Evolutionary conservation across 2,113 vertebrate species (phyloP), one percentile per base, ranked within the genome.

Genomic region (Oophaga pumilio): DNA sequence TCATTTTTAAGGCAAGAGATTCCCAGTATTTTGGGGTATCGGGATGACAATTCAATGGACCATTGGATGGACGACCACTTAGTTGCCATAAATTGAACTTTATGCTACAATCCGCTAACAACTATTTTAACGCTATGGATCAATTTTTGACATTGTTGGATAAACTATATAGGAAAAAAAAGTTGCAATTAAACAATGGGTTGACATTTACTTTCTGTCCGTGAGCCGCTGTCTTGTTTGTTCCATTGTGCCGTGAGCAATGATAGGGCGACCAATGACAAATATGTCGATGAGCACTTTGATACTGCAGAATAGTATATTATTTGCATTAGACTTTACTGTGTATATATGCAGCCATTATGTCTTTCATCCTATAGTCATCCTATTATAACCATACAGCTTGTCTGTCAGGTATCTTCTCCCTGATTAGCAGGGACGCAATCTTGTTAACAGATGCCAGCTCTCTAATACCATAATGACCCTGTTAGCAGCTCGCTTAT

Each of bases 391-490:
- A 74, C 20, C 73, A 56, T 71, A 78, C 77, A 20, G 24, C 83
- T 69, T 87, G 78, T 81, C 78, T 81, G 85, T 73, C 77, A 59
- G 53, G 62, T 87, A 57, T 87, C 85, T 50, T 78, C 64, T 60
- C 66, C 77, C 77, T 28, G 78, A 87, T 87, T 87, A 87, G 28
- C 12, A 8, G 52, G 82, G 66, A 87, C 64, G 74, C 77, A 87
- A 87, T 82, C 86, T 81, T 60, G 86, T 82, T 87, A 87, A 82
- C 77, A 87, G 86, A 56, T 87, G 86, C 86, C 86, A 87, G 78
- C 53, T 62, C 53, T 82, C 22, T 87, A 87, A 87, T 82, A 74
- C 86, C 86, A 73, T 87, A 87, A 87, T 87, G 78, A 87, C 86
- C 86, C 86, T 82, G 86, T 87, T 82, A 86, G 50, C n/a, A 81